Conservation (phyloP, 2,797 vertebrate species). For the Antrozous pallidus region DNA sequence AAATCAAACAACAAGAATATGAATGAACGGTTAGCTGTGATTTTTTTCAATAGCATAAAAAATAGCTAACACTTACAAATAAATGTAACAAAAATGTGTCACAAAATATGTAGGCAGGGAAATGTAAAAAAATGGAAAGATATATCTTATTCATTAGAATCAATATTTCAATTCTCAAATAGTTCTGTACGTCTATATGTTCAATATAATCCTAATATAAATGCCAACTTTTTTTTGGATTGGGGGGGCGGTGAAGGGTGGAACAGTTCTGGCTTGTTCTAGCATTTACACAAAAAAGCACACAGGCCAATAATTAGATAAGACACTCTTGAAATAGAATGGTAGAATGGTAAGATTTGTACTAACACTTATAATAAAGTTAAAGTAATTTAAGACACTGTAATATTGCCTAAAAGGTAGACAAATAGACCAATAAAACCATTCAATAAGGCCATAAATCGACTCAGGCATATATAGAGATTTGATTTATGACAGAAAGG, state of each 20-base stretch:
- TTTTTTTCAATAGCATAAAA: not conserved
- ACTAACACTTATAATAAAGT: not conserved
- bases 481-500: not conserved
- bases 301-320: not conserved
- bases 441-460: not conserved
- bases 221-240: not conserved
- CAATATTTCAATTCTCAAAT: not conserved
- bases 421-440: not conserved
- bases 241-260: accelerated
- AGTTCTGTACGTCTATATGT: not conserved
- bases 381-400: not conserved
- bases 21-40: not conserved
- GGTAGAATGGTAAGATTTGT: not conserved
- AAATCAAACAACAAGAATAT: not conserved
- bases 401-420: not conserved
- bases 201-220: not conserved
- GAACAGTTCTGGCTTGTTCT: not conserved
- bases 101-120: not conserved
- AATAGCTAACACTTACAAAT: not conserved
- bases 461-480: not conserved
- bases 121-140: not conserved
- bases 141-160: not conserved
- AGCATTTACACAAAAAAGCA: not conserved
- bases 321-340: not conserved
- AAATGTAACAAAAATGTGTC: not conserved